Evolutionary conservation across 2,797 vertebrate genomes (phyloP).

Genomic region (Pelochelys cantorii): DNA sequence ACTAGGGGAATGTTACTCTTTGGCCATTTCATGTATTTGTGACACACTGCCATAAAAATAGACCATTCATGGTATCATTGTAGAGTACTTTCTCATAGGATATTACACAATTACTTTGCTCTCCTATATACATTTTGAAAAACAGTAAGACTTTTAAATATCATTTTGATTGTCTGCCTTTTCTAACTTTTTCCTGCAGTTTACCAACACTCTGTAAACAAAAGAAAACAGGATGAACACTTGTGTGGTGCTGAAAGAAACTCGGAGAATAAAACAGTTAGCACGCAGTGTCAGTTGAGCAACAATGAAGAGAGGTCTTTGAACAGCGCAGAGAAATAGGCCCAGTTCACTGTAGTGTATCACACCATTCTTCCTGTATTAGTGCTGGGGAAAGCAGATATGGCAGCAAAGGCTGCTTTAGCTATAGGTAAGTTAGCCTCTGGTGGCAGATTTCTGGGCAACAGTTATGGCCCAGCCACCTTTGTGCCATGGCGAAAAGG

Average conservation of each 20-base stretch:
- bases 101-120: neutral
- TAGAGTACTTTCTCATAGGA: neutral
- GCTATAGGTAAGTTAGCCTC: neutral
- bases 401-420: neutral
- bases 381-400: accelerated
- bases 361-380: neutral
- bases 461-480: neutral
- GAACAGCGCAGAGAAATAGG: neutral
- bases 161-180: neutral
- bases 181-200: neutral
- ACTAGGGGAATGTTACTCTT: neutral
- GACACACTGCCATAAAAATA: neutral
- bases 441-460: neutral
- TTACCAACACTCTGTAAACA: neutral
- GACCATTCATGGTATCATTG: accelerated
- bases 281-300: neutral
- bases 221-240: neutral
- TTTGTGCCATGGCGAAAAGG: neutral
- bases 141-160: accelerated
- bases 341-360: neutral
- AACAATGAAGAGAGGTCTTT: neutral
- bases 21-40: neutral
- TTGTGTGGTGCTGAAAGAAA: neutral
- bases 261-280: neutral
- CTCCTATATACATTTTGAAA: neutral